These are phyloP conservation scores for Prochilodus magdalenae DNA, from an alignment of 2,113 vertebrate species.

Conservation along the genomic window DNA sequence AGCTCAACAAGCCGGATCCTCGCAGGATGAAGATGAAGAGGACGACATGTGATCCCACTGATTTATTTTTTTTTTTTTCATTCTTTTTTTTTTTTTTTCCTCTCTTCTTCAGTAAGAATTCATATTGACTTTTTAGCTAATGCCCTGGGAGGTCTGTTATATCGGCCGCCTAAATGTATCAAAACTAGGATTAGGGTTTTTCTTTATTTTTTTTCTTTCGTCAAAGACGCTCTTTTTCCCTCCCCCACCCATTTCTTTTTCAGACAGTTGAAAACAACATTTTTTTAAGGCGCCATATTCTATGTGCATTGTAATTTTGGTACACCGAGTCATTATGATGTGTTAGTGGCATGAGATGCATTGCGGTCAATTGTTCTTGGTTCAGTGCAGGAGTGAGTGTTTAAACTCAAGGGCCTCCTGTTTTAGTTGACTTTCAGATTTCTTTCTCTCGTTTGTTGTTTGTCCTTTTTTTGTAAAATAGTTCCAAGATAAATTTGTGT, in stretches of 20 bases:
- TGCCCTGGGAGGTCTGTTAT: constrained; percentile 30
- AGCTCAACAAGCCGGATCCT: constrained; percentile 92
- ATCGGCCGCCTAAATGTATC: constrained; percentile 4
- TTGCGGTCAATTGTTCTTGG: too few relatives aligned
- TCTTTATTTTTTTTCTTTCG: not conserved
- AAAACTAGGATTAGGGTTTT: constrained; percentile 9
- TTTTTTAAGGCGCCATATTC: constrained; percentile 15
- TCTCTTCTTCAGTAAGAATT: constrained; percentile 45
- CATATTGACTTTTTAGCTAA: constrained; percentile 53
- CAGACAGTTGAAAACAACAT: too few relatives aligned
- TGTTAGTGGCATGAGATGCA: constrained; percentile 10
- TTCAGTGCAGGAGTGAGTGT: constrained; percentile 40
- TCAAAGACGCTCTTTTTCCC: not conserved
- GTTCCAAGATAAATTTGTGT: not conserved
- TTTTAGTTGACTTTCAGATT: constrained; percentile 55
- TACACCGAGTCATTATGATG: constrained; percentile 2
- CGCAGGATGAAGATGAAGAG: constrained; percentile 98
- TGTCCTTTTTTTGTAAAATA: constrained; percentile 44
- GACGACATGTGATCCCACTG: constrained; percentile 90
- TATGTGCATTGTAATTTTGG: constrained; percentile 31
- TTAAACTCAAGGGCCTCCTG: constrained; percentile 34
- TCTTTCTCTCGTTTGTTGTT: constrained; percentile 33
- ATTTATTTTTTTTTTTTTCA: not conserved
- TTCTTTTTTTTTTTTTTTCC: constrained; percentile 9
- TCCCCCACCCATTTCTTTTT: not conserved